phyloP scores from a whole-genome alignment of 2,888 invertebrate genomes.

The Phaonia tiefii region DNA sequence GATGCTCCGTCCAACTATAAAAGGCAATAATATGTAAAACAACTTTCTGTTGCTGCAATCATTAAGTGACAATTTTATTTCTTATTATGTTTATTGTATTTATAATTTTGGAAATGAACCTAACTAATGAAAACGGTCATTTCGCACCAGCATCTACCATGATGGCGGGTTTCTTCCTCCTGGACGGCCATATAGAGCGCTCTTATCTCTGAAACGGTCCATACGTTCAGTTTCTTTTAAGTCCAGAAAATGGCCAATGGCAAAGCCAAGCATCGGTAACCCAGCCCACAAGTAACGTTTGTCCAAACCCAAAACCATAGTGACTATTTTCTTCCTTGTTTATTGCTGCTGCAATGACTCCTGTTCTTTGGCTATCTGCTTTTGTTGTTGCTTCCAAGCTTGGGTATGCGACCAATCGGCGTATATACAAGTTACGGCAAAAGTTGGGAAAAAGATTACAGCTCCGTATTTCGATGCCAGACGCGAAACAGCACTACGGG shows the following conservation, averaged over 20 bases:
- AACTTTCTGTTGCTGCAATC: neutral
- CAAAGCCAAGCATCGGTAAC: constrained; percentile 83
- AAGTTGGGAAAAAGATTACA: constrained; percentile 85
- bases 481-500: constrained; percentile 77
- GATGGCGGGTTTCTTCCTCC: constrained; percentile 86
- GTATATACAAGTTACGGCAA: constrained; percentile 84
- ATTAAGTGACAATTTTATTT: constrained; percentile 27
- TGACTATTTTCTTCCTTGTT: neutral
- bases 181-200: constrained; percentile 86
- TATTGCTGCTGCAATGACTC: constrained; percentile 68
- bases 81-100: neutral
- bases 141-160: constrained; percentile 82
- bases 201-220: constrained; percentile 89
- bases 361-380: constrained; percentile 69
- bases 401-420: constrained; percentile 88
- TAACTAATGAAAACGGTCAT: constrained; percentile 20
- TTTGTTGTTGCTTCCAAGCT: constrained; percentile 84
- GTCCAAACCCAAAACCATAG: constrained; percentile 83
- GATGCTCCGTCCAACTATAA: too few relatives aligned
- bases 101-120: constrained; percentile 37
- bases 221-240: constrained; percentile 87
- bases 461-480: constrained; percentile 84
- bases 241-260: constrained; percentile 85
- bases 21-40: neutral
- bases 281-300: constrained; percentile 81